Percentiles rank a stretch among this genome's conserved stretches.
Evolutionary conservation across 35 echinoderm and acorn worm genomes (phyloP).

Genomic region (Nesometra sesokonis): DNA sequence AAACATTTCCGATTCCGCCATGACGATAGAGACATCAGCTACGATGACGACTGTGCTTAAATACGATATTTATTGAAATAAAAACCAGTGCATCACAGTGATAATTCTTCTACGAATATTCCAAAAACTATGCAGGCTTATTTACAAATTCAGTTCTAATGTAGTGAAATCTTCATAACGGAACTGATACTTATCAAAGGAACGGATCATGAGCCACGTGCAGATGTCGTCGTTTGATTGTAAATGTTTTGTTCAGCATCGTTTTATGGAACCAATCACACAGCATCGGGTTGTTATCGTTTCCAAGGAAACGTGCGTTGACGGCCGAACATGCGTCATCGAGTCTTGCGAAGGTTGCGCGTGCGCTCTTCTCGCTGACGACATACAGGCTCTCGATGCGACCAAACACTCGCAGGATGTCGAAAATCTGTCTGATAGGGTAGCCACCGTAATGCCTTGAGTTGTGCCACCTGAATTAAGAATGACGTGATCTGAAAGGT

Average conservation of each 20-base stretch:
- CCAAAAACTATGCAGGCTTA: too few relatives aligned
- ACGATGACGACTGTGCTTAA: too few relatives aligned
- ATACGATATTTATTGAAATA: too few relatives aligned
- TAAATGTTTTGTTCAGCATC: slow-evolving; percentile 35
- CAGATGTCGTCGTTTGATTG: slow-evolving; percentile 21
- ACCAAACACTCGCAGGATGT: slow-evolving; percentile 13
- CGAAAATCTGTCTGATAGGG: background rate
- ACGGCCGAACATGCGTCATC: slow-evolving; percentile 20
- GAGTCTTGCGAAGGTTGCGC: slow-evolving; percentile 18
- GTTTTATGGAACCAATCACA: slow-evolving; percentile 36
- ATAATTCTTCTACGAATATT: too few relatives aligned
- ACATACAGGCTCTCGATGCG: slow-evolving; percentile 27
- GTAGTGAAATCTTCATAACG: too few relatives aligned
- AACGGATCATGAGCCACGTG: slow-evolving; percentile 33
- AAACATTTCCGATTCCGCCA: too few relatives aligned
- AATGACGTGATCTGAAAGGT: too few relatives aligned
- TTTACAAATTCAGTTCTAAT: too few relatives aligned
- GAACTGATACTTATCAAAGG: background rate
- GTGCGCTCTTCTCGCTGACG: slow-evolving; percentile 12
- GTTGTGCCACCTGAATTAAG: slow-evolving; percentile 20
- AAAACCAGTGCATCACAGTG: too few relatives aligned
- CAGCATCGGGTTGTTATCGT: slow-evolving; percentile 5
- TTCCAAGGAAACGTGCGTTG: slow-evolving; percentile 9
- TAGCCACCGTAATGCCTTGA: slow-evolving; percentile 11
- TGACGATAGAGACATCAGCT: too few relatives aligned